Base-by-base conservation (phyloP, 2,797 vertebrate species). In the Channa striata region DNA sequence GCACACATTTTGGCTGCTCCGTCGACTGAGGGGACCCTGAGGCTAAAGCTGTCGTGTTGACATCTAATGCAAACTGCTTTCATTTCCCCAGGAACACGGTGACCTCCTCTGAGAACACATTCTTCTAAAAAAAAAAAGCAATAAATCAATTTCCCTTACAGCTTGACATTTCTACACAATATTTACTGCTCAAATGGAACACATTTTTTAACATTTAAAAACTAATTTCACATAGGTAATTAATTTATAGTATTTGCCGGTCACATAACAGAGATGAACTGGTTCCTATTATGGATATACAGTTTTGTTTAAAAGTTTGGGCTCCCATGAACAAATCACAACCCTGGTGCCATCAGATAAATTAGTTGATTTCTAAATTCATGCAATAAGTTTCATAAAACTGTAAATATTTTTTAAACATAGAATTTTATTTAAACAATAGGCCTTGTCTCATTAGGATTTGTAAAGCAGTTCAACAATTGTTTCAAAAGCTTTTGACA, bases 201-300 rank as follows among this genome's bases (percentile, higher is more conserved):
- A 88, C 58, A n/a, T 58, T 79, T 85, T 59, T 85, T 92, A 93
- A 91, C 91, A 93, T 94, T 93, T 93, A 84, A 88, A n/a, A 91
- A 82, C 72, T 87, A 74, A 90, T 89, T 89, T 91, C 36, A 74
- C 58, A 58, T 79, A 57, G 36, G 72, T 89, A 83, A 90, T 89
- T 91, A 86, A 89, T 89, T 77, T 81, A 43, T 39, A 19, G 33
- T 68, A 46, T 54, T 67, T 68, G 62, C 50, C 76, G 72, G 17
- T 85, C 46, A 54, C 37, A 43, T 19, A 65, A 17, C 59, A 44
- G 11, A 43, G 48, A 47, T 16, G 20, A 25, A 56, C 62, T 74
- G 46, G 8, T 48, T 30, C 14, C 37, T 14, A 33, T 4, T 71
- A 17, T 36, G 49, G 42, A 57, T 59, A 20, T 42, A n/a, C 43